A percentile compares a stretch with the other conserved stretches of the same genome.
These are phyloP conservation scores for Trachelus troglodyta DNA, from an alignment of 2,888 invertebrate species.

Conservation along the genomic window DNA sequence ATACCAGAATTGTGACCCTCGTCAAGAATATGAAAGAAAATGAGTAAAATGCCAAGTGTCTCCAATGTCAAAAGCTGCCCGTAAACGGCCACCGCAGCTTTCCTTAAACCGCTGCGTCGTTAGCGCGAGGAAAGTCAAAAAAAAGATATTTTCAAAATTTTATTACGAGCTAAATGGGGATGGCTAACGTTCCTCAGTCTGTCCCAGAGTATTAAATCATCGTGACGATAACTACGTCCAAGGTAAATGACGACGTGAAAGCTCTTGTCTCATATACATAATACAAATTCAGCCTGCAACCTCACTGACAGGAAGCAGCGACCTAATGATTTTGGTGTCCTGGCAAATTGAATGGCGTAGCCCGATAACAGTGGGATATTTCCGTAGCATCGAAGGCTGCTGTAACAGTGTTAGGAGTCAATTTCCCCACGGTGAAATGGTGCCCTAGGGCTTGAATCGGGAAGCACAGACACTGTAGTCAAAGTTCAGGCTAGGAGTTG, in stretches of 20 bases:
- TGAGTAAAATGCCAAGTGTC: background rate
- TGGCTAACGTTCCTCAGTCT: background rate
- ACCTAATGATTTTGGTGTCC: background rate
- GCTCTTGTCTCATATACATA: background rate
- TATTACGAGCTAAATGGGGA: background rate
- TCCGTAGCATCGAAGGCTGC: background rate
- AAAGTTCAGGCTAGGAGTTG: background rate
- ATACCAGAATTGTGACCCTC: background rate
- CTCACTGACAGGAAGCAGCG: background rate
- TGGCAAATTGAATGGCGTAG: background rate
- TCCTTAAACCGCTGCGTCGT: background rate
- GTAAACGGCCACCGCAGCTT: too few relatives aligned
- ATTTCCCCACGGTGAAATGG: constrained; percentile 17
- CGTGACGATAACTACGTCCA: background rate
- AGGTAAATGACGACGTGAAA: background rate
- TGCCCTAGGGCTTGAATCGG: constrained; percentile 30
- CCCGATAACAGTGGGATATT: background rate
- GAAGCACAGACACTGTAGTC: background rate
- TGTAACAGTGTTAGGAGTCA: background rate
- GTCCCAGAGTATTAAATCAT: background rate
- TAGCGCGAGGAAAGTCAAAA: background rate
- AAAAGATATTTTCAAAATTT: background rate
- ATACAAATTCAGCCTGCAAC: background rate
- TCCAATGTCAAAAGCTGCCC: background rate
- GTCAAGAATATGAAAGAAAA: background rate